Conservation (phyloP, 2,888 invertebrate genomes). For the Meteorus cinctellus region DNA sequence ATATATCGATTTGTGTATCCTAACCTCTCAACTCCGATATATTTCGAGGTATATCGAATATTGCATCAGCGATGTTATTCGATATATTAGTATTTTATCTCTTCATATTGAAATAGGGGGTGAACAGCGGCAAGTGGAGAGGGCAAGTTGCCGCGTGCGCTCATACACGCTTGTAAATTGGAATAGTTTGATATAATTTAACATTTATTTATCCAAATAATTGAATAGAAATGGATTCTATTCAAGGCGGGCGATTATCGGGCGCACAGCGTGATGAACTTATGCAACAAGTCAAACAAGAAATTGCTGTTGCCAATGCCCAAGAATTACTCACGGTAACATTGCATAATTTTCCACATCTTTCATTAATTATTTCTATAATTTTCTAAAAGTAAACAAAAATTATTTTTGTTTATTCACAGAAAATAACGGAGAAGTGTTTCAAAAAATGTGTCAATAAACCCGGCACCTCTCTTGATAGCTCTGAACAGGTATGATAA, state of each 20-base stretch:
- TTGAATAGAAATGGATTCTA: conserved; percentile 75
- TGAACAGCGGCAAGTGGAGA: not conserved
- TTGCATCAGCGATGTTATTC: too few species aligned
- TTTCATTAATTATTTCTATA: conserved; percentile 40
- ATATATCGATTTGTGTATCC: too few species aligned
- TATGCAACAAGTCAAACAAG: conserved; percentile 96
- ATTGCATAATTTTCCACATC: conserved; percentile 53
- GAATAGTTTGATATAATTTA: not conserved
- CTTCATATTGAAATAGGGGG: too few species aligned
- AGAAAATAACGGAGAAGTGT: conserved; percentile 98
- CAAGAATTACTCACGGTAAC: conserved; percentile 91
- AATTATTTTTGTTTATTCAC: conserved; percentile 63
- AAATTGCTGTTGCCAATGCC: conserved; percentile 94
- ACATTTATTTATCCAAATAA: conserved; percentile 7
- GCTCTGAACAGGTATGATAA: conserved; percentile 83
- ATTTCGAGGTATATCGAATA: too few species aligned
- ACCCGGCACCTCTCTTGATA: conserved; percentile 92
- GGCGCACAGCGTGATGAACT: conserved; percentile 87
- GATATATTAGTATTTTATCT: too few species aligned
- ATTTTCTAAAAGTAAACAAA: conserved; percentile 29
- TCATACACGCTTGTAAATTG: not conserved
- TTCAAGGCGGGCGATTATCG: conserved; percentile 77
- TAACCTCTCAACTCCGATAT: too few species aligned
- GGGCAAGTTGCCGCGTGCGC: not conserved
- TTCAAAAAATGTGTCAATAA: conserved; percentile 95